These are phyloP conservation scores for Gadus macrocephalus DNA, from an alignment of 2,113 vertebrate species.

Conservation along the genomic window DNA sequence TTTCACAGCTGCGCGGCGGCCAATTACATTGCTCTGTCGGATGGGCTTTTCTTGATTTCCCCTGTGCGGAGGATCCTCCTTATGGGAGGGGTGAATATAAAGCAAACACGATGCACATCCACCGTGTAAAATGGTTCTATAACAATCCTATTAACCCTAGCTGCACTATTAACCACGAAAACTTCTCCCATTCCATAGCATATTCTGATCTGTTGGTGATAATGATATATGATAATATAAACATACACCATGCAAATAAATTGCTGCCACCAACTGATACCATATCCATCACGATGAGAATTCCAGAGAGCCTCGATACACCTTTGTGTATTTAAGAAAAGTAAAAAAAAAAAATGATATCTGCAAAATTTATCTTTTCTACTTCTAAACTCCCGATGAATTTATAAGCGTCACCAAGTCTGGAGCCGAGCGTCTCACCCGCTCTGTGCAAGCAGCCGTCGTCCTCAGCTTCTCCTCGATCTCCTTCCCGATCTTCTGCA, in stretches of 20 bases:
- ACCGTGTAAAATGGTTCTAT: background rate
- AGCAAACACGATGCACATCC: conserved; percentile 34
- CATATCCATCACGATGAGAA: no score
- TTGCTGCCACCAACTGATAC: conserved; percentile 22
- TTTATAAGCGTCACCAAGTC: background rate
- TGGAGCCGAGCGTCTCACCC: conserved; percentile 74
- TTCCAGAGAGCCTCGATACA: background rate
- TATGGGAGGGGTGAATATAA: conserved; percentile 6
- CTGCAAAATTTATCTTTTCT: background rate
- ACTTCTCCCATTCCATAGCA: no score
- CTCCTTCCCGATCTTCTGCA: conserved; percentile 95
- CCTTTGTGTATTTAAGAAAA: background rate
- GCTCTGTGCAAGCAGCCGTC: conserved; percentile 84
- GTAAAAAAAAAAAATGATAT: background rate
- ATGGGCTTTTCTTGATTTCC: conserved; percentile 51
- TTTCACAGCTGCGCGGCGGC: conserved; percentile 62
- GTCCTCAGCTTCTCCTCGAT: conserved; percentile 96
- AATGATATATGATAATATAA: conserved; percentile 16
- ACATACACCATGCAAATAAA: background rate
- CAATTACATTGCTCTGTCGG: conserved; percentile 61
- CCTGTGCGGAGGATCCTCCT: conserved; percentile 22
- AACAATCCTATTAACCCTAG: no score
- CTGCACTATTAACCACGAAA: background rate
- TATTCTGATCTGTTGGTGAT: no score
- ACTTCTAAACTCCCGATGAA: background rate